phyloP scores from a whole-genome alignment of 2,113 vertebrate species.

The Pangasianodon hypophthalmus region DNA sequence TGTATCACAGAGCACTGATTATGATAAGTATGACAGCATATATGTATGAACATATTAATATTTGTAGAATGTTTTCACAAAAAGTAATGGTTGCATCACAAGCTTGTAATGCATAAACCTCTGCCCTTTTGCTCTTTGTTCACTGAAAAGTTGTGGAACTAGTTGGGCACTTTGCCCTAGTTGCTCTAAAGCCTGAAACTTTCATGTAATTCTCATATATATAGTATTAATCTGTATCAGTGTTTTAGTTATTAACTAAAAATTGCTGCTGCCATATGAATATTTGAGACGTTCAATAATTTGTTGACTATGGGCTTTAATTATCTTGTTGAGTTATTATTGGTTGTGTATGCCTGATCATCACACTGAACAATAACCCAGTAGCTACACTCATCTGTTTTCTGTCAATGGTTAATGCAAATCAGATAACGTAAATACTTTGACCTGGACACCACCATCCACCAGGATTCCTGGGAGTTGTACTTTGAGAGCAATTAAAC shows the following conservation, averaged over 20 bases:
- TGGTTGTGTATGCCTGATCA: not conserved
- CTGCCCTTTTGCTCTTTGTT: not conserved
- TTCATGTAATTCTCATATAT: not conserved
- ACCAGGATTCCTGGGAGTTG: conserved; percentile 23
- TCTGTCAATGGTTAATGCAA: conserved; percentile 59
- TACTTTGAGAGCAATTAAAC: conserved; percentile 55
- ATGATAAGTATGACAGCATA: not conserved
- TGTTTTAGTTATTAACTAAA: not conserved
- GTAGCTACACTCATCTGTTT: not conserved
- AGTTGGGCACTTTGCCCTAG: not conserved
- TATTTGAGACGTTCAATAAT: not conserved
- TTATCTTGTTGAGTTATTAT: not conserved
- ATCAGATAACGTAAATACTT: conserved; percentile 54
- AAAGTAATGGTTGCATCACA: not conserved
- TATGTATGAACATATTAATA: not conserved
- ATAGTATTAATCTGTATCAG: not conserved
- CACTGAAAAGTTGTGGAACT: not conserved
- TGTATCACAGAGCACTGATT: not conserved
- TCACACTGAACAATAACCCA: not conserved
- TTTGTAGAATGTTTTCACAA: not conserved
- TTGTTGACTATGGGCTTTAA: not conserved
- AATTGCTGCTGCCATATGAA: not conserved
- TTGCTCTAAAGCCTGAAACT: not conserved
- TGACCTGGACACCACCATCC: conserved; percentile 51
- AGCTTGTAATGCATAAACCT: not conserved